phyloP scores from a whole-genome alignment of 1,140 invertebrate genomes.

The Listronotus oregonensis region DNA sequence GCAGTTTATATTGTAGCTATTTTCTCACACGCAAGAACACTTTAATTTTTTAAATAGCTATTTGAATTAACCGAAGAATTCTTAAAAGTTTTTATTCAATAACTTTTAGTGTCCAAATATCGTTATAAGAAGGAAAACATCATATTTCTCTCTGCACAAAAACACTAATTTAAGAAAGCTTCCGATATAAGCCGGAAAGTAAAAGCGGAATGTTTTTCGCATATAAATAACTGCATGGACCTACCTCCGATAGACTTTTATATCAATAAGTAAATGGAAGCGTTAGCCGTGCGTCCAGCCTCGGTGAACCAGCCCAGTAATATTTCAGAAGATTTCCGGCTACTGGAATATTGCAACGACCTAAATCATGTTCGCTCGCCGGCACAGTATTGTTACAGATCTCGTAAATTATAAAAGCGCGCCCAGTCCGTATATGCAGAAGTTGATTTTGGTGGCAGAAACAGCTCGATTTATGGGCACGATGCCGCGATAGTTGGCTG shows the following conservation, averaged over 20 bases:
- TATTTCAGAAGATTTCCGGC: conserved; percentile 38
- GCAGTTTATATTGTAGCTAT: no score
- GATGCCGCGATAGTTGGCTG: conserved; percentile 10
- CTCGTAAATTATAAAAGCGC: conserved; percentile 38
- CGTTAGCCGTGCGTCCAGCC: conserved; percentile 21
- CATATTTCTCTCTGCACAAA: not conserved
- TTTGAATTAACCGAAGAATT: no score
- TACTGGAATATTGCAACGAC: conserved; percentile 41
- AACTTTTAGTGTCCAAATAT: no score
- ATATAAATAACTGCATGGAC: conserved; percentile 28
- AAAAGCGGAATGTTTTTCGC: conserved; percentile 11
- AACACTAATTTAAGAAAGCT: conserved; percentile 5
- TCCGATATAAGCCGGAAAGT: conserved; percentile 1
- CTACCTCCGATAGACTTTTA: conserved; percentile 31
- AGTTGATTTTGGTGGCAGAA: conserved; percentile 13
- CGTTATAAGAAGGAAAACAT: no score
- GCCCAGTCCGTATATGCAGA: conserved; percentile 10
- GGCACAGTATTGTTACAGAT: conserved; percentile 38
- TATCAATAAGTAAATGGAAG: conserved; percentile 35
- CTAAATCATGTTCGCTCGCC: conserved; percentile 41
- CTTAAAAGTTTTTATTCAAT: no score
- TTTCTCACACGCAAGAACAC: no score
- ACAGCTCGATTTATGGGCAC: conserved; percentile 15
- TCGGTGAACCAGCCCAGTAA: conserved; percentile 20
- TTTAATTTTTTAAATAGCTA: no score